Conservation (phyloP, 2,888 invertebrate genomes). For the Syrphus vitripennis region DNA sequence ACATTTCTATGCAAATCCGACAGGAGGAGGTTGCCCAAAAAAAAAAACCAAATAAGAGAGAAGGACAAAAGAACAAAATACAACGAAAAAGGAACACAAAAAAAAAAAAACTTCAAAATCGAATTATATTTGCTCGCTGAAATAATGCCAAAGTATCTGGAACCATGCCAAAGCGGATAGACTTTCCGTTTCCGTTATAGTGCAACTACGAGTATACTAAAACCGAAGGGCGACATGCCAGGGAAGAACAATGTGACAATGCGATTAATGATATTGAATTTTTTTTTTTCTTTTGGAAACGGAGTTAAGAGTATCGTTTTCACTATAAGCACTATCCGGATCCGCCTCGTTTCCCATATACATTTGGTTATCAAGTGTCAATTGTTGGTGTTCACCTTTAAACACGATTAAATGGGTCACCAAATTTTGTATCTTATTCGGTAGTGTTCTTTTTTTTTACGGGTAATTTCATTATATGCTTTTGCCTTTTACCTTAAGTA, state of each 20-base stretch:
- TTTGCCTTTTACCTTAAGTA: not conserved
- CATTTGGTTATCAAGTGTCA: slow-evolving; percentile 54
- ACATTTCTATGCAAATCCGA: slow-evolving; percentile 46
- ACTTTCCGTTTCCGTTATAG: slow-evolving; percentile 14
- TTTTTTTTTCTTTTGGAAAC: not conserved
- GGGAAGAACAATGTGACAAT: slow-evolving; percentile 55
- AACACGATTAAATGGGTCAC: slow-evolving; percentile 32
- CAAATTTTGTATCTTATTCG: slow-evolving; percentile 35
- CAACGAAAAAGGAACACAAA: too few relatives aligned
- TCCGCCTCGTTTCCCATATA: not conserved
- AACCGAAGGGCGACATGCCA: slow-evolving; percentile 48
- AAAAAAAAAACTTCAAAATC: slow-evolving; percentile 42
- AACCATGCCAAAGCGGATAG: slow-evolving; percentile 47
- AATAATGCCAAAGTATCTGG: slow-evolving; percentile 66
- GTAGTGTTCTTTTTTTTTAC: slow-evolving; percentile 20
- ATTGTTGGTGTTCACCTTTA: slow-evolving; percentile 45
- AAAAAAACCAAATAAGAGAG: too few relatives aligned
- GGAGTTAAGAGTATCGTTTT: slow-evolving; percentile 7
- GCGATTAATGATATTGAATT: slow-evolving; percentile 63
- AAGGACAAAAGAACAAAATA: not conserved
- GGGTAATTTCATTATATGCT: slow-evolving; percentile 41
- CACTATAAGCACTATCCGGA: slow-evolving; percentile 10
- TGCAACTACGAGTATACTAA: not conserved
- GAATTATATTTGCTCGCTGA: slow-evolving; percentile 58
- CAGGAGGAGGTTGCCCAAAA: slow-evolving; percentile 15